A percentile compares a stretch with the other conserved stretches of the same genome.
Conservation (phyloP, 2,888 invertebrate species). For the Cephus rjabovi region DNA sequence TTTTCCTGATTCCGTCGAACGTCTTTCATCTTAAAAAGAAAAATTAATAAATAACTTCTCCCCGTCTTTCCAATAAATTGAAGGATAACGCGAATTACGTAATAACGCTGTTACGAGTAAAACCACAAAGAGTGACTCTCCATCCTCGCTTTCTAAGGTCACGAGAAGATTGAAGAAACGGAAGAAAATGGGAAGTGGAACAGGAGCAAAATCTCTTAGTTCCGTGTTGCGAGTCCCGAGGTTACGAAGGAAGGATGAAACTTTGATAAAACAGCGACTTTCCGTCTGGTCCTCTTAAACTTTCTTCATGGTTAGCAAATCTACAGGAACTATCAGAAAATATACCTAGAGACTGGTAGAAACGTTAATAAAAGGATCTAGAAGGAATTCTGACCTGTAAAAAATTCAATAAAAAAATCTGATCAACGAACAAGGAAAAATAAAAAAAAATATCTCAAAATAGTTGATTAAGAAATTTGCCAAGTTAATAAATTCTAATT, state of each 20-base stretch:
- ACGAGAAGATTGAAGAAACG: not conserved
- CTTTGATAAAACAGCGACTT: slow-evolving; percentile 50
- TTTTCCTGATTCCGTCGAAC: not conserved
- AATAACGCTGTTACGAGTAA: not conserved
- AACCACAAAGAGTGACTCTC: not conserved
- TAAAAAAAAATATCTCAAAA: not conserved
- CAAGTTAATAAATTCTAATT: not conserved
- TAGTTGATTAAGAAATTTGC: not conserved
- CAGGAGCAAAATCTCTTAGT: not conserved
- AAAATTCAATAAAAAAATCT: not conserved
- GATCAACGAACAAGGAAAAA: not conserved
- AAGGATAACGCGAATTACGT: not conserved
- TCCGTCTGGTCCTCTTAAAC: slow-evolving; percentile 12
- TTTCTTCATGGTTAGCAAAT: not conserved
- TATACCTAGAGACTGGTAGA: not conserved
- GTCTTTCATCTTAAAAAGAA: not conserved
- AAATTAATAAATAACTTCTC: not conserved
- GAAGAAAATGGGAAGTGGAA: not conserved
- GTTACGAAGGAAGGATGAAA: slow-evolving; percentile 51
- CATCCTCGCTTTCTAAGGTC: not conserved
- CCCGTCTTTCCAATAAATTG: not conserved
- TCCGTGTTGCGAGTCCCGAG: slow-evolving; percentile 24
- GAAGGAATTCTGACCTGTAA: not conserved
- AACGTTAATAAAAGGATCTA: not conserved
- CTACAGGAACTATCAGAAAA: not conserved